A percentile compares a stretch with the other conserved stretches of the same genome.
phyloP scores from a whole-genome alignment of 2,797 vertebrate species.

The Holocentrus rufus region DNA sequence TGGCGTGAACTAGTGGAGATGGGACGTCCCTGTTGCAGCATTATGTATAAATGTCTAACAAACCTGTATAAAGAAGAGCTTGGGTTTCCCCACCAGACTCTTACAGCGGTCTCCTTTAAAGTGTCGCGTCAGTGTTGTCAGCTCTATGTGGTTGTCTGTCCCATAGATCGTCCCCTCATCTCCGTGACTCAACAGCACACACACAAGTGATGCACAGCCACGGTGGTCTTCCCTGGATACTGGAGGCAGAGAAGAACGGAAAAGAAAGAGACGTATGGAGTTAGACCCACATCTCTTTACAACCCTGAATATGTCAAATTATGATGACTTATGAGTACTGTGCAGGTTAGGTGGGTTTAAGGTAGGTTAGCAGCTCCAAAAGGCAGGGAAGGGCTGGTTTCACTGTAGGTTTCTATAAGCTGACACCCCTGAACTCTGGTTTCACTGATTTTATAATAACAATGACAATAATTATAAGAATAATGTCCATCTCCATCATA shows the following conservation, averaged over 20 bases:
- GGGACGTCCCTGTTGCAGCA: background rate
- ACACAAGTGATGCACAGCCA: conserved; percentile 76
- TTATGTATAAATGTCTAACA: background rate
- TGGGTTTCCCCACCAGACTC: conserved; percentile 81
- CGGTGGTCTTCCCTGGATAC: conserved; percentile 80
- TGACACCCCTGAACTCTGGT: no score
- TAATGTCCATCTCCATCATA: no score
- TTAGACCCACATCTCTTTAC: no score
- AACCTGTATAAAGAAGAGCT: conserved; percentile 86
- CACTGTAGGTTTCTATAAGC: no score
- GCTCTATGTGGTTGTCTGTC: conserved; percentile 48
- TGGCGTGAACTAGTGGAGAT: no score
- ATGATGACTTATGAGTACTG: no score
- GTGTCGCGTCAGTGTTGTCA: conserved; percentile 62
- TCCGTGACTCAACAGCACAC: conserved; percentile 82
- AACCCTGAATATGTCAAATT: no score
- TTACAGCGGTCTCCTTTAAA: conserved; percentile 75
- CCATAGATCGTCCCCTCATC: conserved; percentile 78
- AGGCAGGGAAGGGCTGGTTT: no score
- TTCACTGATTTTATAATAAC: no score
- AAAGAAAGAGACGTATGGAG: background rate
- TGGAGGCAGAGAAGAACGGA: conserved; percentile 33
- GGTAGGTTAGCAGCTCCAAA: no score
- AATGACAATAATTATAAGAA: no score
- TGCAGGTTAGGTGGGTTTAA: no score